These are phyloP conservation scores for Geodia barretti DNA, from an alignment of 37 sponge, comb jelly and placozoan species.

Conservation along the genomic window DNA sequence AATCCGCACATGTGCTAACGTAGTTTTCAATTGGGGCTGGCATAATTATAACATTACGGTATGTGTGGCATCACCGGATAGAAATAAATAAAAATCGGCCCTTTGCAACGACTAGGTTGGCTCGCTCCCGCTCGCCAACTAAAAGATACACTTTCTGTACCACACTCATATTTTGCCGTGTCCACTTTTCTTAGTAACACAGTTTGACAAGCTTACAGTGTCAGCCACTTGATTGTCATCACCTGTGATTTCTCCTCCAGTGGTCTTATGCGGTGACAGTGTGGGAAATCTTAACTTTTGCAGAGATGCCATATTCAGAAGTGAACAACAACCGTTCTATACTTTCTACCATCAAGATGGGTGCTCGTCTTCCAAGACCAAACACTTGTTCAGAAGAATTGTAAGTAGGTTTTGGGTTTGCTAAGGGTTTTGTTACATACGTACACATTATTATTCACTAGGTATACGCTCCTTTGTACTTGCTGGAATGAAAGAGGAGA, in stretches of 20 bases:
- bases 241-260: slow-evolving; percentile 8
- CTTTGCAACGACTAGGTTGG: too few relatives aligned
- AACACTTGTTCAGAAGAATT: slow-evolving; percentile 48
- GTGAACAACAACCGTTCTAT: slow-evolving; percentile 56
- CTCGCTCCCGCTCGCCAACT: too few relatives aligned
- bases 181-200: too few relatives aligned
- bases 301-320: slow-evolving; percentile 60
- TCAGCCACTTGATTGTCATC: not conserved
- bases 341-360: slow-evolving; percentile 65
- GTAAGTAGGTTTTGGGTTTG: slow-evolving; percentile 54
- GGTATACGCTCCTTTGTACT: slow-evolving; percentile 30
- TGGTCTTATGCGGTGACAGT: slow-evolving; percentile 78
- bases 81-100: too few relatives aligned
- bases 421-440: too few relatives aligned
- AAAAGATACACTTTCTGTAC: too few relatives aligned
- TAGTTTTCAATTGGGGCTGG: too few relatives aligned
- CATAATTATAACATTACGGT: too few relatives aligned
- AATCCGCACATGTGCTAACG: too few relatives aligned
- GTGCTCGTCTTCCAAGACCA: slow-evolving; percentile 43
- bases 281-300: slow-evolving; percentile 68
- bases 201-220: too few relatives aligned
- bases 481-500: slow-evolving; percentile 53
- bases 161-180: too few relatives aligned
- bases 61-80: too few relatives aligned
- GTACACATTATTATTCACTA: not conserved